These are phyloP conservation scores for Drosophila varians DNA, from an alignment of 1,140 invertebrate species.

Conservation along the genomic window DNA sequence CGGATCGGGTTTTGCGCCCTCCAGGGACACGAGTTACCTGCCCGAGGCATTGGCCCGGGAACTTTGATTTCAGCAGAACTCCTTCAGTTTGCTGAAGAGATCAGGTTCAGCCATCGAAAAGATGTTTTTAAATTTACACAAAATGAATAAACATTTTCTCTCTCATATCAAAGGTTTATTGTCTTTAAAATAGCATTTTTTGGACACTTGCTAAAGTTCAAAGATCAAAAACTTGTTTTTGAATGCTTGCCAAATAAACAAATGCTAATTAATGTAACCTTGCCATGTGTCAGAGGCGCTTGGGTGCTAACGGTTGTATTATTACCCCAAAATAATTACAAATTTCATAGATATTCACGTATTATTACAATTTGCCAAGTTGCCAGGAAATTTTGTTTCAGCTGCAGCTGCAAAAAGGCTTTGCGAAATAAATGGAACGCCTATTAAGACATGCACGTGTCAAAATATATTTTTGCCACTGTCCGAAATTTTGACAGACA, in stretches of 20 bases:
- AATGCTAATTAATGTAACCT: slow-evolving; percentile 20
- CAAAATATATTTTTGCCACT: slow-evolving; percentile 50
- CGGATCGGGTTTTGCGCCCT: slow-evolving; percentile 44
- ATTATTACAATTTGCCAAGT: slow-evolving; percentile 12
- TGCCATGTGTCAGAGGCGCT: slow-evolving; percentile 15
- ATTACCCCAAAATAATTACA: neutral
- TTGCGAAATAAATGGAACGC: slow-evolving; percentile 35
- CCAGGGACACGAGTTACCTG: slow-evolving; percentile 8
- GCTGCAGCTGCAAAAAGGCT: slow-evolving; percentile 55
- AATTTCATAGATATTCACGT: neutral
- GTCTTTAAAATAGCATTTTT: slow-evolving; percentile 4
- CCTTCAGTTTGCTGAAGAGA: too few relatives aligned
- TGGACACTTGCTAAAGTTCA: slow-evolving; percentile 7
- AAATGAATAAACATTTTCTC: neutral
- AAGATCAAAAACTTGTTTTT: slow-evolving; percentile 28
- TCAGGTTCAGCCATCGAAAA: neutral
- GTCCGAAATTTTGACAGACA: slow-evolving; percentile 35
- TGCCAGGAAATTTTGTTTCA: slow-evolving; percentile 2
- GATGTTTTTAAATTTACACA: neutral
- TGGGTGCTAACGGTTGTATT: slow-evolving; percentile 31
- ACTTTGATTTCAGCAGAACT: slow-evolving; percentile 20
- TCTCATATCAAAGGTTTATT: slow-evolving; percentile 2
- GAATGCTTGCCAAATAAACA: slow-evolving; percentile 49
- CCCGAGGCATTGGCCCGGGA: slow-evolving; percentile 9
- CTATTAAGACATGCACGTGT: slow-evolving; percentile 59